phyloP scores from a whole-genome alignment of 1,140 invertebrate species.

The Nasonia giraulti region DNA sequence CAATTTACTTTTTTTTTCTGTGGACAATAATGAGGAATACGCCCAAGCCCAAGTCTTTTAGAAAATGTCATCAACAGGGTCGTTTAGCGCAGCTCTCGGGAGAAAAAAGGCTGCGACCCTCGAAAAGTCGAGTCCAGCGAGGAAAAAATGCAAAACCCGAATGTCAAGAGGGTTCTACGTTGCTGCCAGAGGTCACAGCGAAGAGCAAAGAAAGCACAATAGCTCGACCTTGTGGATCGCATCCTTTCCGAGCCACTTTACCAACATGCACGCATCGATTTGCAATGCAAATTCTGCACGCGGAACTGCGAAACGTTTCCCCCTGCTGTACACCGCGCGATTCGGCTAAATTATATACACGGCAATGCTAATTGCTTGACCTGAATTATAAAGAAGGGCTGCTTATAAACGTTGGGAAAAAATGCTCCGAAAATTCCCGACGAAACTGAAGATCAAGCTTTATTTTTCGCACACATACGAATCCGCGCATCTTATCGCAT shows the following conservation, averaged over 20 bases:
- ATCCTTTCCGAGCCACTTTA: neutral
- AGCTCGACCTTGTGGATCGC: neutral
- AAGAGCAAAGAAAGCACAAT: neutral
- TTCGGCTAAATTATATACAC: neutral
- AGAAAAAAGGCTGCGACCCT: neutral
- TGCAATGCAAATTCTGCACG: conserved; percentile 30
- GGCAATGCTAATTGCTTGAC: neutral
- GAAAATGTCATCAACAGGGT: too few species aligned
- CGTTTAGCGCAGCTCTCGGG: too few species aligned
- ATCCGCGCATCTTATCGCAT: neutral
- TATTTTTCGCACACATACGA: too few species aligned
- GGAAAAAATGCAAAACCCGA: neutral
- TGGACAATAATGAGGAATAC: too few species aligned
- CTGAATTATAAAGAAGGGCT: neutral
- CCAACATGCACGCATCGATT: neutral
- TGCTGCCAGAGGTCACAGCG: neutral
- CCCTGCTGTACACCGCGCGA: too few species aligned
- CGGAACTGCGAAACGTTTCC: neutral
- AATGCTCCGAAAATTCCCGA: too few species aligned
- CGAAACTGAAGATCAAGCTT: too few species aligned
- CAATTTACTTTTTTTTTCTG: too few species aligned
- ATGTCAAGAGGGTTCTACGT: neutral
- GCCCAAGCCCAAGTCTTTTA: too few species aligned
- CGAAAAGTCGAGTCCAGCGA: neutral
- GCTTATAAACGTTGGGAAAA: too few species aligned